These are phyloP conservation scores for Acanthornis magna DNA, from an alignment of 2,797 vertebrate species.

Conservation along the genomic window DNA sequence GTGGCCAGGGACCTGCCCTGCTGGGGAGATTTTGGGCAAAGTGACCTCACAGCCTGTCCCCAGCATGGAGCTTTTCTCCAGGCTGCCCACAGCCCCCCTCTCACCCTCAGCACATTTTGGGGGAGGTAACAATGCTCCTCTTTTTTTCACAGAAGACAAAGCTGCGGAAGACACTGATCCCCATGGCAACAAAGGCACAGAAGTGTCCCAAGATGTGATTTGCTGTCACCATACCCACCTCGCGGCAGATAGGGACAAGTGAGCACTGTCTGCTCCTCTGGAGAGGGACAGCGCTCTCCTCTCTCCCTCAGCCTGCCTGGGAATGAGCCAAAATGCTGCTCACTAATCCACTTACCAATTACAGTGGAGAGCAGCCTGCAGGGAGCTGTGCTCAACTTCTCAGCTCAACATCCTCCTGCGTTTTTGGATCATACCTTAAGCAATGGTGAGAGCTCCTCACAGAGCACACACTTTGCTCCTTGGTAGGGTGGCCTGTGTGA, in stretches of 20 bases:
- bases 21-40: background rate
- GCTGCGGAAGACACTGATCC: background rate
- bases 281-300: background rate
- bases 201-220: conserved; percentile 55
- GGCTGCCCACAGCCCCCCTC: background rate
- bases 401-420: background rate
- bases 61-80: fast-evolving
- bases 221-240: conserved; percentile 44
- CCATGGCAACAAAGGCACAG: conserved; percentile 58
- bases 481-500: background rate
- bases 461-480: background rate
- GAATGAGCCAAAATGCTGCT: background rate
- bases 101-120: background rate
- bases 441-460: background rate
- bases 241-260: background rate
- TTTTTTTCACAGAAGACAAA: conserved; percentile 25
- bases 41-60: fast-evolving
- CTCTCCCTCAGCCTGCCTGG: background rate
- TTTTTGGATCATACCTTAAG: background rate
- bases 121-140: background rate
- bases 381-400: background rate
- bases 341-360: background rate
- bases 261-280: background rate
- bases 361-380: background rate
- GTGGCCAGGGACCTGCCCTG: fast-evolving